These are phyloP conservation scores for Tenualosa ilisha DNA, from an alignment of 2,797 vertebrate genomes.

Conservation along the genomic window DNA sequence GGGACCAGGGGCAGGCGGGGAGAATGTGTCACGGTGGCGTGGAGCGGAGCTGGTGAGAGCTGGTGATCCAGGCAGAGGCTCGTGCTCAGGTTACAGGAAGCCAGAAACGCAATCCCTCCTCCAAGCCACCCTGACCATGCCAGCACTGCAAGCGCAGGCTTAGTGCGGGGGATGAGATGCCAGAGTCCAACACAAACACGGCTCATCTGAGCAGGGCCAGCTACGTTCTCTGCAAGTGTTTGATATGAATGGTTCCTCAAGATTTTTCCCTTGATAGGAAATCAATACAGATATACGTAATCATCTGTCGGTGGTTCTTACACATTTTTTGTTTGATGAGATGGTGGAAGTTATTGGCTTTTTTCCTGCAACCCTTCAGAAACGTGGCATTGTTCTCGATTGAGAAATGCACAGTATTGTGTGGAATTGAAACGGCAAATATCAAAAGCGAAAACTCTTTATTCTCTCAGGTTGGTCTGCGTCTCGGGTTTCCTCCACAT, in stretches of 20 bases:
- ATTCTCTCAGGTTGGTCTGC: background rate
- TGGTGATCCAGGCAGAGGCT: background rate
- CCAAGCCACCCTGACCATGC: background rate
- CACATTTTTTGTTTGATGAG: background rate
- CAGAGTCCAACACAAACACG: background rate
- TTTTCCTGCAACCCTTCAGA: background rate
- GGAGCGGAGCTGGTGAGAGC: background rate
- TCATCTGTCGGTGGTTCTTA: too few species aligned
- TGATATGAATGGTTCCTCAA: too few species aligned
- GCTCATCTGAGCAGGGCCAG: background rate
- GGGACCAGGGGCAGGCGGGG: background rate
- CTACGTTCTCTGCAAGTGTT: too few species aligned
- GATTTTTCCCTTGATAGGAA: too few species aligned
- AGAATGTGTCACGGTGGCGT: constrained; percentile 16
- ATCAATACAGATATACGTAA: too few species aligned
- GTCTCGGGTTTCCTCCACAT: background rate
- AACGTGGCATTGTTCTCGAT: background rate
- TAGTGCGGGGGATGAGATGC: background rate
- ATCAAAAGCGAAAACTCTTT: background rate
- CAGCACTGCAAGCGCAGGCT: background rate
- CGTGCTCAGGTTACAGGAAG: constrained; percentile 33
- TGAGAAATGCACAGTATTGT: background rate
- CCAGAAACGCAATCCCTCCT: constrained; percentile 34
- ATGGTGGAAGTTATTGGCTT: background rate
- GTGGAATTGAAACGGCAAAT: background rate